These are phyloP conservation scores for Monopis laevigella DNA, from an alignment of 2,888 invertebrate genomes.

Conservation along the genomic window DNA sequence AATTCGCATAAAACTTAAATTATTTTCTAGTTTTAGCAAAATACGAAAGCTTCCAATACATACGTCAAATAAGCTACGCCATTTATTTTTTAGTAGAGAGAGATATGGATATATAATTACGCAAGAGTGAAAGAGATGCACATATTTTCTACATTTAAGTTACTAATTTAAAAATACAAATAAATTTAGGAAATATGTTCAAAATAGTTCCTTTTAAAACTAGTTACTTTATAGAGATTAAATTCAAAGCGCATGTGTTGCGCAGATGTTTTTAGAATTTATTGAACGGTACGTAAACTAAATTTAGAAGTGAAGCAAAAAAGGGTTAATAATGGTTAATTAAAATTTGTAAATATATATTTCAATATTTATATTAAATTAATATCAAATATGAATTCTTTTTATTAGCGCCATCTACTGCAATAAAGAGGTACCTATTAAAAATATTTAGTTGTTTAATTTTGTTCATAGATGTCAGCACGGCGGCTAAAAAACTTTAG, in stretches of 20 bases:
- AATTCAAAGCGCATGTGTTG: conserved; percentile 28
- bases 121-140: conserved; percentile 27
- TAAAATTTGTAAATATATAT: too few species aligned
- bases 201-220: conserved; percentile 22
- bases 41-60: conserved; percentile 18
- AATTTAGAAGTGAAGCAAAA: conserved; percentile 49
- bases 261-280: conserved; percentile 54
- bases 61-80: conserved; percentile 53
- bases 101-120: conserved; percentile 14
- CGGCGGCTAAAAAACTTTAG: too few species aligned
- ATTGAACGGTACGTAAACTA: conserved; percentile 52
- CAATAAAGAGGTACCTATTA: too few species aligned
- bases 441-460: too few species aligned
- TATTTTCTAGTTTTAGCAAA: background rate
- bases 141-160: conserved; percentile 23
- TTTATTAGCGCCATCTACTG: too few species aligned
- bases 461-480: too few species aligned
- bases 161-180: conserved; percentile 25
- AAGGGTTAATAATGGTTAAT: too few species aligned
- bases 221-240: conserved; percentile 21
- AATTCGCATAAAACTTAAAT: background rate
- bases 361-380: too few species aligned
- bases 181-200: conserved; percentile 14
- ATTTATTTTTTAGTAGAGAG: conserved; percentile 33
- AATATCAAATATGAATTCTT: too few species aligned